Percentiles rank a stretch among this genome's conserved stretches.
These are phyloP conservation scores for Montipora cactus DNA, from an alignment of 64 coral and sea anemone species.

Conservation along the genomic window DNA sequence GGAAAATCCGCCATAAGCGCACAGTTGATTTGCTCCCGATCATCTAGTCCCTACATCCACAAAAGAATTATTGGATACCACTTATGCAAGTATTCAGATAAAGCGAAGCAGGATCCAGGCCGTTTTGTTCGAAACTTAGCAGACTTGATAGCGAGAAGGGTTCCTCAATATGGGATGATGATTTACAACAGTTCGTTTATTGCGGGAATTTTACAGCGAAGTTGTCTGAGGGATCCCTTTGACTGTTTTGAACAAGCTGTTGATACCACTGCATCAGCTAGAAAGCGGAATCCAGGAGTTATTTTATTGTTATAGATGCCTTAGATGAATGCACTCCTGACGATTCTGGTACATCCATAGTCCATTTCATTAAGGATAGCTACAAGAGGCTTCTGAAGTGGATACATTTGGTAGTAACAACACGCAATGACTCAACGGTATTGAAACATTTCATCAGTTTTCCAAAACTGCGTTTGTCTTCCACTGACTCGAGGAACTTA, in stretches of 20 bases:
- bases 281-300: neutral
- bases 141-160: conserved; percentile 61
- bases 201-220: neutral
- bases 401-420: conserved; percentile 51
- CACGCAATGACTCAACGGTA: conserved; percentile 53
- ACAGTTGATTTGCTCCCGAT: conserved; percentile 67
- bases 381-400: conserved; percentile 25
- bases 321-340: conserved; percentile 68
- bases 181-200: conserved; percentile 48
- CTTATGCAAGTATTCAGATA: conserved; percentile 64
- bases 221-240: conserved; percentile 47
- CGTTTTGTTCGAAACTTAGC: conserved; percentile 66
- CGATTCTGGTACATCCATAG: conserved; percentile 15
- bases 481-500: conserved; percentile 34
- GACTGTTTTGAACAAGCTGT: conserved; percentile 73
- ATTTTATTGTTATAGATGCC: conserved; percentile 72
- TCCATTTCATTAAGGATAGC: conserved; percentile 32
- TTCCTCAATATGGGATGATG: conserved; percentile 63
- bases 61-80: conserved; percentile 67
- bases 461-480: conserved; percentile 3
- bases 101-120: conserved; percentile 44
- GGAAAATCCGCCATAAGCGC: conserved; percentile 70
- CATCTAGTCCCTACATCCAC: conserved; percentile 53
- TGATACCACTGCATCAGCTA: conserved; percentile 28
- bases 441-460: conserved; percentile 49